phyloP scores from a whole-genome alignment of 2,888 invertebrate genomes.

The Sylvicola cinctus region DNA sequence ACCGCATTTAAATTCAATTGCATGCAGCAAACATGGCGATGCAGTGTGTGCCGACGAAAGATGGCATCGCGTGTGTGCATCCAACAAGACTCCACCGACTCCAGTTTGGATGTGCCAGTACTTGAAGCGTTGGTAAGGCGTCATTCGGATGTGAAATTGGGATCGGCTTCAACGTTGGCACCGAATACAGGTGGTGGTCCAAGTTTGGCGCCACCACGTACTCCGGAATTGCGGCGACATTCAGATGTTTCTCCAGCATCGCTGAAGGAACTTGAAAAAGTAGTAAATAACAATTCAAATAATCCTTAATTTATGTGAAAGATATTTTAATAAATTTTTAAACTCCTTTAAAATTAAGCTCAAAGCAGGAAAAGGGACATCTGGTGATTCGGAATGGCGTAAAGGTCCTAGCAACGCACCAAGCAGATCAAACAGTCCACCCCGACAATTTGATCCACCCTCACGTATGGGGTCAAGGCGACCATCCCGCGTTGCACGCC shows the following conservation, averaged over 20 bases:
- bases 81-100: conserved; percentile 69
- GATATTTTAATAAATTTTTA: too few species aligned
- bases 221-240: conserved; percentile 61
- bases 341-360: too few species aligned
- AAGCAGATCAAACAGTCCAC: conserved; percentile 37
- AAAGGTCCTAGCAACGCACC: conserved; percentile 38
- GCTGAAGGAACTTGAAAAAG: conserved; percentile 74
- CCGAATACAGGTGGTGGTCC: conserved; percentile 28
- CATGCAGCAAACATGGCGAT: conserved; percentile 65
- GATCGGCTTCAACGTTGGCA: conserved; percentile 30
- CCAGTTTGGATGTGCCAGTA: conserved; percentile 57
- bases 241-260: conserved; percentile 77
- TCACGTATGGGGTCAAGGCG: conserved; percentile 30
- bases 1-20: background rate
- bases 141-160: conserved; percentile 56
- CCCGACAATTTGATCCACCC: conserved; percentile 24
- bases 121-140: conserved; percentile 58
- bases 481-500: conserved; percentile 39
- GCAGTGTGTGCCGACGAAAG: conserved; percentile 73
- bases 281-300: conserved; percentile 15
- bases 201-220: conserved; percentile 63
- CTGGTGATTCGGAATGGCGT: conserved; percentile 33
- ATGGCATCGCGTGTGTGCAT: conserved; percentile 56
- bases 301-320: conserved; percentile 3
- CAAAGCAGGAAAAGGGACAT: conserved; percentile 13